phyloP scores from a whole-genome alignment of 2,113 vertebrate species.

The Daphoenositta chrysoptera region DNA sequence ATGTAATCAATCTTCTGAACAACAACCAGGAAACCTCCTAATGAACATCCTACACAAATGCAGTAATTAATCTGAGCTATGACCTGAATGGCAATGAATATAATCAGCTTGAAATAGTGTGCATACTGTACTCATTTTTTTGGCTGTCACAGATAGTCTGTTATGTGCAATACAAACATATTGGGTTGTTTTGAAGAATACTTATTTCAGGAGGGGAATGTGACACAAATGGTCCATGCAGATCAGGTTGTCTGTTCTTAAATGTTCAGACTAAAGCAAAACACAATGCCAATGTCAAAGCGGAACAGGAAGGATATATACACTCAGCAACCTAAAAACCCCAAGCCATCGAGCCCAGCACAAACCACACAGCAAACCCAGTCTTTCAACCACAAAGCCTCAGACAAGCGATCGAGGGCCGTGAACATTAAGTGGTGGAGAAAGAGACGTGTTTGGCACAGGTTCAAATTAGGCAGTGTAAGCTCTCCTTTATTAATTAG shows the following conservation, averaged over 20 bases:
- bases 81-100: slow-evolving; percentile 73
- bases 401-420: neutral
- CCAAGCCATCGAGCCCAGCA: neutral
- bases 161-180: slow-evolving; percentile 29
- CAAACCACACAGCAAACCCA: neutral
- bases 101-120: slow-evolving; percentile 40
- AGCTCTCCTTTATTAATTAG: slow-evolving; percentile 9
- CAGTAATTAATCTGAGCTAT: slow-evolving; percentile 74
- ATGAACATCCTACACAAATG: slow-evolving; percentile 68
- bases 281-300: slow-evolving; percentile 48
- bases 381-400: neutral
- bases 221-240: slow-evolving; percentile 22
- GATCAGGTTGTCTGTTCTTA: slow-evolving; percentile 16
- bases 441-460: neutral
- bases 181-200: slow-evolving; percentile 48
- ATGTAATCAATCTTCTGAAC: slow-evolving; percentile 70
- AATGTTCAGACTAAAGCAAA: slow-evolving; percentile 45
- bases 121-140: slow-evolving; percentile 39
- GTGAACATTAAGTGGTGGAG: neutral
- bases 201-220: slow-evolving; percentile 51
- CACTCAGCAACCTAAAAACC: neutral
- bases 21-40: slow-evolving; percentile 73
- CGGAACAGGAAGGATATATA: slow-evolving; percentile 23
- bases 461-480: neutral
- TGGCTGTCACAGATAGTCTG: slow-evolving; percentile 31